Percentiles rank a stretch among this genome's conserved stretches.
Conservation (phyloP, 1,140 invertebrate species). For the Drosophila ironensis region DNA sequence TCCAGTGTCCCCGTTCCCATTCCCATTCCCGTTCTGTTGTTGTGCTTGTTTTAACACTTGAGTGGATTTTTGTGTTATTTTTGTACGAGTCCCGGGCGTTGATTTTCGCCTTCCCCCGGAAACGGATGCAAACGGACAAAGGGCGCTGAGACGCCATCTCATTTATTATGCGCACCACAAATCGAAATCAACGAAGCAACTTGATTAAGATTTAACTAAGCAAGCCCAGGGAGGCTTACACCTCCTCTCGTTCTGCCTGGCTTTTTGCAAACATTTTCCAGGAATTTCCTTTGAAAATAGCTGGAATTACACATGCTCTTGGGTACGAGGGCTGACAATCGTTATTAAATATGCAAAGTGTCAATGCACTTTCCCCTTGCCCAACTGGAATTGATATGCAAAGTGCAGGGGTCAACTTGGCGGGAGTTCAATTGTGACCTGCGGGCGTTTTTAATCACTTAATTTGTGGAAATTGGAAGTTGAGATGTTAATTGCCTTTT, state of each 20-base stretch:
- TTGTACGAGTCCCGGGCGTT: constrained; percentile 49
- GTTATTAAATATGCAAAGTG: constrained; percentile 64
- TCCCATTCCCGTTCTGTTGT: constrained; percentile 38
- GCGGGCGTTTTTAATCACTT: no score
- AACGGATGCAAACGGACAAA: constrained; percentile 17
- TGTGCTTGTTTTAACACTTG: constrained; percentile 72
- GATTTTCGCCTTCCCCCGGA: constrained; percentile 48
- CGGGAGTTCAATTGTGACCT: neutral
- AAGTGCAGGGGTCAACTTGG: neutral
- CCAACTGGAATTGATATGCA: constrained; percentile 29
- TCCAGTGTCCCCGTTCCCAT: constrained; percentile 56
- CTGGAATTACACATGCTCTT: neutral
- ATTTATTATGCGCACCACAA: constrained; percentile 78
- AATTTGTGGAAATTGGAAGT: no score
- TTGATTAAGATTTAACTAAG: constrained; percentile 80
- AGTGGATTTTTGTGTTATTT: constrained; percentile 80
- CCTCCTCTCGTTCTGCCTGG: neutral
- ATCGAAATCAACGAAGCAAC: constrained; percentile 76
- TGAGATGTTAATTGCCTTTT: no score
- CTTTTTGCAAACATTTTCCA: neutral
- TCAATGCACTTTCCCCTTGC: constrained; percentile 35
- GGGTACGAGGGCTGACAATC: constrained; percentile 26
- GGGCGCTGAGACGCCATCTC: constrained; percentile 29
- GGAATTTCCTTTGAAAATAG: constrained; percentile 42
- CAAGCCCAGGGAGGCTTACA: constrained; percentile 34